phyloP scores from a whole-genome alignment of 2,888 invertebrate species.

The Clusia tigrina region DNA sequence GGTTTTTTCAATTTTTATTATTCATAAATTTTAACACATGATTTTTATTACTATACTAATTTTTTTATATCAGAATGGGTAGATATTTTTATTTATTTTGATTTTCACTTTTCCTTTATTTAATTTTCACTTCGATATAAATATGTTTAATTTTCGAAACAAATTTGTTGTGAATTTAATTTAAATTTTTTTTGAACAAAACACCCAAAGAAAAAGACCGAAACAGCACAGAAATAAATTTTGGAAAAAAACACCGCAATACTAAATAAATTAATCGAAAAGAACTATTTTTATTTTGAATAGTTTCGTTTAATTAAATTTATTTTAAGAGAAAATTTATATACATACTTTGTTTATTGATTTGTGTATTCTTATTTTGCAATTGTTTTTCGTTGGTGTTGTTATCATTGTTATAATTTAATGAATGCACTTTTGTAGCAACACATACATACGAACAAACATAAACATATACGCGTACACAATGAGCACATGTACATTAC shows the following conservation, averaged over 20 bases:
- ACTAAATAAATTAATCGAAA: too few relatives aligned
- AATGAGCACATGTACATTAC: slow-evolving; percentile 28
- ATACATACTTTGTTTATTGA: slow-evolving; percentile 1
- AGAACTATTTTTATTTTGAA: too few relatives aligned
- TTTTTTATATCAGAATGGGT: neutral
- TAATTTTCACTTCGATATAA: too few relatives aligned
- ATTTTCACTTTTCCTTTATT: too few relatives aligned
- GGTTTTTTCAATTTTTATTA: neutral
- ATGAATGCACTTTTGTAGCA: slow-evolving; percentile 5
- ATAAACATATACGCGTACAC: slow-evolving; percentile 14
- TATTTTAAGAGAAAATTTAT: too few relatives aligned
- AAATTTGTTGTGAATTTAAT: neutral
- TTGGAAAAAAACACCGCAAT: too few relatives aligned
- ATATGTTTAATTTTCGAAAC: slow-evolving; percentile 8
- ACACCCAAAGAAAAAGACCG: neutral
- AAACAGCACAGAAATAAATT: neutral
- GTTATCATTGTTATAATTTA: slow-evolving; percentile 21
- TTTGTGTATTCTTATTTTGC: slow-evolving; percentile 24
- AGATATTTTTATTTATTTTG: neutral
- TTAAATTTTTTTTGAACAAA: neutral
- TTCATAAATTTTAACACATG: too few relatives aligned
- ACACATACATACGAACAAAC: neutral
- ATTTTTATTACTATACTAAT: neutral
- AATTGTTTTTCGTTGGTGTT: slow-evolving; percentile 32
- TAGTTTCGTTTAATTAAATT: too few relatives aligned